Evolutionary conservation across 2,888 invertebrate species (phyloP), one percentile per base, ranked within the genome.

Genomic region (Andrena minutula): DNA sequence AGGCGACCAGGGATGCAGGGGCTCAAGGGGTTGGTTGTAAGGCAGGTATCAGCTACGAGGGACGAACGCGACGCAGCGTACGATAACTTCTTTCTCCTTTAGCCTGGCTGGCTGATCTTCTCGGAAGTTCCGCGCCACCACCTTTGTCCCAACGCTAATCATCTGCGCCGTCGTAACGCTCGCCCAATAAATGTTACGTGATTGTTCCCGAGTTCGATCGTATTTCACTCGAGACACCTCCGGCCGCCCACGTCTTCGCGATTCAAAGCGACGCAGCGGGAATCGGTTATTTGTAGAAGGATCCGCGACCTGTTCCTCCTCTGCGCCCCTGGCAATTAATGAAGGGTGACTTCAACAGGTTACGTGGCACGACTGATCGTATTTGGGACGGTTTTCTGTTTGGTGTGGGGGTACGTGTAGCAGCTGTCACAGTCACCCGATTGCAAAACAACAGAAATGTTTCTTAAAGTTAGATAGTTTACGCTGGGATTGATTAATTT

Each of bases 21-120:
- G 53, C 41, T 32, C 35, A 41, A 58, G 35, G 26, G 51, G 20
- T 20, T 30, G 20, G 56, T 5, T 41, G 41, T 16, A 41, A 41
- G 23, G 23, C 23, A 53, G 79, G 84, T 81, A 80, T 82, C 88
- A 88, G 72, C 73, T 85, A 79, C 82, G 83, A 80, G 75, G 58
- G 69, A 53, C 71, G 68, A 58, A 66, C 41, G 32, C 41, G 53
- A 79, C 72, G 73, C 79, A 79, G 56, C 81, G 64, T 49, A 79
- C 69, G 65, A 56, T 53, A 79, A 69, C 87, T 79, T 76, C 73
- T 76, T 75, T 78, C 63, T 32, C 26, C 51, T 75, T 66, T 47
- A n/a, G 16, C 26, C 20, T 10, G 28, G 20, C 8, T 26, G 35
- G 10, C 28, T 69, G 71, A 75, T 82, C 78, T 75, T 60, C 28